Evolutionary conservation across 92 coral and sea anemone species (phyloP), one percentile per base, ranked within the genome.

Genomic region (Umimayanthus kanabou): DNA sequence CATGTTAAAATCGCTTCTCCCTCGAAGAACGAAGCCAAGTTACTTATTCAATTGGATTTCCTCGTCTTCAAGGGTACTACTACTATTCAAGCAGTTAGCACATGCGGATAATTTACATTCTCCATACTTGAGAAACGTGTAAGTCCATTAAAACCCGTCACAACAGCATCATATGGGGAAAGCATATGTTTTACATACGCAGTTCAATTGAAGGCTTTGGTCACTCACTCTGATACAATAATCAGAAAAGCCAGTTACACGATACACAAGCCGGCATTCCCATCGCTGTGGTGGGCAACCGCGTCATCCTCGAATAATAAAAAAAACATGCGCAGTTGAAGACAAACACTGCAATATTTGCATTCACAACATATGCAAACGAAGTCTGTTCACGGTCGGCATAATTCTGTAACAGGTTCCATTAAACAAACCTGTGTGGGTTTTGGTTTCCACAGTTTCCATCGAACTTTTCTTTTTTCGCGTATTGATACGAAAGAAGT

Each of bases 301-400:
- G 77, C 67, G 87, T 47, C 66, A 72, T 69, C 10, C 26, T 61
- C 25, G 66, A 6, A 25, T 4, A 15, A 5, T 33, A 45, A 55
- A 4, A 29, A 71, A 83, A 83, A 83, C 87, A 83, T 83, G 87
- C 87, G 87, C 87, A 83, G 87, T 69, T 50, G 29, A 75, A 22
- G 45, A 61, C 69, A 23, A 75, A 75, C 9, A 39, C 5, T 10
- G 15, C 30, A 83, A 37, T 83, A 67, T 80, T 57, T 57, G 39
- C 42, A n/a, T 25, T 29, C 70, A 26, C 30, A 79, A 49, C 47
- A 79, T 79, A 23, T 23, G 29, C 39, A 9, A 25, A n/a, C 69
- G 42, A 39, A 77, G 13, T 43, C 30, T 49, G 30, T 22, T 23
- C 61, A 26, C 77, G 39, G 43, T 15, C 77, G 4, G 9, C 47